Base-by-base conservation (phyloP, 2,888 invertebrate species). In the Drosophila kambysellisi region DNA sequence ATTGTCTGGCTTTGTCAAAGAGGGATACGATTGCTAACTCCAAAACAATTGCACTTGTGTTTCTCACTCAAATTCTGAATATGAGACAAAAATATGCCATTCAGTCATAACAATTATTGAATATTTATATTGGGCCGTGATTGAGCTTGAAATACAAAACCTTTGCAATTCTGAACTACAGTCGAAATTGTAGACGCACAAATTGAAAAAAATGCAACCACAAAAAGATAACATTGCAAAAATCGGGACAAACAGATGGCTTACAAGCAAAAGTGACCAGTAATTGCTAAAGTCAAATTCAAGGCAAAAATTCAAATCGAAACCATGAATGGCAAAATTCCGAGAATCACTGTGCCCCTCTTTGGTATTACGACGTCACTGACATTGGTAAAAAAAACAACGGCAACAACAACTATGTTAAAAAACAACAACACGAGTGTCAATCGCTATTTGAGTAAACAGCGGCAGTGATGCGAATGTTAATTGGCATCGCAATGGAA, bases 391-490 rank as follows among this genome's bases (percentile, higher is more conserved):
- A 33, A 25, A 20, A 4, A 32, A 37, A 33, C n/a, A 9, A 37
- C 41, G 17, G 15, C 43, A 12, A 37, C 33, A 30, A 17, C 7
- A 1, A 61, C 39, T 25, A 32, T 29, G 39, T 33, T 54, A 32
- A 46, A 46, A 8, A 46, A 46, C 2, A 46, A 15, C 46, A 46
- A 46, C 46, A 46, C 15, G 29, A 33, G 35, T 50, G 74, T 54
- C 39, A 48, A 68, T 75, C 74, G 59, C 51, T 58, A 59, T 75
- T 72, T 59, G 75, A 74, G 71, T 43, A 54, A 65, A 54, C 58
- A 54, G 54, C 50, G 56, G 66, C 25, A 75, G 39, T 59, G 59
- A 59, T 75, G 72, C 52, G 59, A 72, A 72, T 69, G 76, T 68
- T 69, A 72, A 72, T 72, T 53, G 68, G 39, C 54, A 75, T 54